phyloP scores from a whole-genome alignment of 2,888 invertebrate genomes.

The Parapristionchus giblindavisi region DNA sequence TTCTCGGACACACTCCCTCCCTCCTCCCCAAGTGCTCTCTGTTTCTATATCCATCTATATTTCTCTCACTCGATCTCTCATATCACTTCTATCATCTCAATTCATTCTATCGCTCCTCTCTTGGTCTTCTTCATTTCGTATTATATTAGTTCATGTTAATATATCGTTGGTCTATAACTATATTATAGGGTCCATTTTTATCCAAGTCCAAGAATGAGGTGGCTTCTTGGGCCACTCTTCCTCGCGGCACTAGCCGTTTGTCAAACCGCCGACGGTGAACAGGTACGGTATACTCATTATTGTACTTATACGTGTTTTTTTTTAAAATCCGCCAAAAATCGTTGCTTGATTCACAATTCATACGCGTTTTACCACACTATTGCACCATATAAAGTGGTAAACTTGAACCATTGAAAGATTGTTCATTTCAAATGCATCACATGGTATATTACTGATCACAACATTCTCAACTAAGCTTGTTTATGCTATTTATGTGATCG shows the following conservation, averaged over 20 bases:
- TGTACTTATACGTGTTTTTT: neutral
- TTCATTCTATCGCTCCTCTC: neutral
- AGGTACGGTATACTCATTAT: neutral
- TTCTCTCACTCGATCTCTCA: neutral
- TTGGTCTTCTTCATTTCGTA: neutral
- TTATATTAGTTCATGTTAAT: no score
- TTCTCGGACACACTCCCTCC: neutral
- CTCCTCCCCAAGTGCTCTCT: neutral
- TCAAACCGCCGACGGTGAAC: constrained; percentile 24
- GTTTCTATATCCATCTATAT: neutral
- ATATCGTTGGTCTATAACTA: no score
- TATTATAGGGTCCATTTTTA: no score
- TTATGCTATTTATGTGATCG: no score
- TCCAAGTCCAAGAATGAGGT: constrained; percentile 23
- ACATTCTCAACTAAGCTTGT: no score
- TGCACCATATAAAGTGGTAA: no score
- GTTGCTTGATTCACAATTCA: no score
- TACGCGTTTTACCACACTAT: no score
- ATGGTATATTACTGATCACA: no score
- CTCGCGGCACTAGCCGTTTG: neutral
- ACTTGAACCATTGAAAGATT: no score
- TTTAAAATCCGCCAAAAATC: no score
- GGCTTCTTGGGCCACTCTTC: constrained; percentile 22
- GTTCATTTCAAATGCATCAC: no score
- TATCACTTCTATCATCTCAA: neutral